Base-by-base conservation (phyloP, 2,797 vertebrate genomes). In the Gallinago nigripennis region DNA sequence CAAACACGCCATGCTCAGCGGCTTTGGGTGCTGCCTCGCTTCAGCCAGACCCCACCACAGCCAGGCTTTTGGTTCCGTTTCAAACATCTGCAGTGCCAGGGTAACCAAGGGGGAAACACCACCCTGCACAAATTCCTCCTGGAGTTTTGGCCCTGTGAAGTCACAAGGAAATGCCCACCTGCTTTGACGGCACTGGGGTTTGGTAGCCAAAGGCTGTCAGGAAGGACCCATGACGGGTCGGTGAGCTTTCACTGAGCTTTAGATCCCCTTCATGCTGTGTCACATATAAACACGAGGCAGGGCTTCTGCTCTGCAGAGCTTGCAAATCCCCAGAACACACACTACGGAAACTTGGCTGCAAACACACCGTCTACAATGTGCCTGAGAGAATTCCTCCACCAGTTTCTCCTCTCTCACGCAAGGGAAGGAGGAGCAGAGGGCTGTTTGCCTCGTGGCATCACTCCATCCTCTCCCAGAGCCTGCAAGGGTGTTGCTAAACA, bases 391-490 rank as follows among this genome's bases (percentile, higher is more conserved):
- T 1, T 80, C n/a, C 79, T 51, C 30, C 25, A 9, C 0, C 9
- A 76, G 9, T 18, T 43, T 65, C 88, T 89, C 48, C 27, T 58
- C 80, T 48, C 33, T 78, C 76, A 39, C 11, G 5, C 0, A 2
- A 75, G 51, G 63, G 66, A 45, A 24, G 65, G 75, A 88, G 88
- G 53, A 92, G 57, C 13, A 0, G 37, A 69, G 65, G 61, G 65
- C 82, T 85, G 41, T 64, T 24, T 71, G 84, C 79, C 79, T 92
- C 2, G 0, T 89, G 79, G 91, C 92, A 92, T 72, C 12, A 0
- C 86, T 88, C 77, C 94, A 94, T 82, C 70, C 71, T 56, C 80
- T 70, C 75, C 72, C 61, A 39, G 61, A 90, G 76, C 82, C 82
- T n/a, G 69, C 37, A 28, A 4, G 53, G 80, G 24, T 85, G 82